A percentile compares a stretch with the other conserved stretches of the same genome.
Evolutionary conservation across 2,888 invertebrate species (phyloP).

Genomic region (Ischnus inquisitorius): DNA sequence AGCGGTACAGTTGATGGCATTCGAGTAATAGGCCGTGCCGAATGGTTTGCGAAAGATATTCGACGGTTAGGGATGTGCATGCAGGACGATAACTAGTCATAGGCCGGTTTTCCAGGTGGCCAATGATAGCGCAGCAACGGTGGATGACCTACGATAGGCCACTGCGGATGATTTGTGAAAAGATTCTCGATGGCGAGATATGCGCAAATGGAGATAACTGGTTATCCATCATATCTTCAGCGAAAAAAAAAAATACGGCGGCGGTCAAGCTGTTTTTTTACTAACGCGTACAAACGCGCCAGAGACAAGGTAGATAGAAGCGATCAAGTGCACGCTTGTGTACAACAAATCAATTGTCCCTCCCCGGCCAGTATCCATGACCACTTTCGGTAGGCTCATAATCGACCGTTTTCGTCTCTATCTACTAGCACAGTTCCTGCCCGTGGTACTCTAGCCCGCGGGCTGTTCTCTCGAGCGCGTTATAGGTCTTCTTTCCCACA

Average conservation of each 20-base stretch:
- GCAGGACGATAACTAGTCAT: neutral
- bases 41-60: conserved; percentile 15
- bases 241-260: too few relatives aligned
- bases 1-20: conserved; percentile 40
- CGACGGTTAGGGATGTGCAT: neutral
- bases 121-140: neutral
- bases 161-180: too few relatives aligned
- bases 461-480: neutral
- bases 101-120: neutral
- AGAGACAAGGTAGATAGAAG: neutral
- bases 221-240: too few relatives aligned
- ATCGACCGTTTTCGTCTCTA: conserved; percentile 25
- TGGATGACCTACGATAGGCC: neutral
- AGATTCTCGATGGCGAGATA: too few relatives aligned
- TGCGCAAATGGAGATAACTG: too few relatives aligned
- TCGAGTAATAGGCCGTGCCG: conserved; percentile 36
- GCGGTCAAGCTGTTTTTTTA: too few relatives aligned
- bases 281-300: neutral
- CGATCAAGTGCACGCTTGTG: conserved; percentile 61
- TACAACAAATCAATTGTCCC: conserved; percentile 76
- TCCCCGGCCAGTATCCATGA: conserved; percentile 51
- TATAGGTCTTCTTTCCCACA: conserved; percentile 22
- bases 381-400: conserved; percentile 42
- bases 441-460: conserved; percentile 11
- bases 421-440: conserved; percentile 10